phyloP scores from a whole-genome alignment of 2,888 invertebrate genomes.

The Drosophila anomalata region DNA sequence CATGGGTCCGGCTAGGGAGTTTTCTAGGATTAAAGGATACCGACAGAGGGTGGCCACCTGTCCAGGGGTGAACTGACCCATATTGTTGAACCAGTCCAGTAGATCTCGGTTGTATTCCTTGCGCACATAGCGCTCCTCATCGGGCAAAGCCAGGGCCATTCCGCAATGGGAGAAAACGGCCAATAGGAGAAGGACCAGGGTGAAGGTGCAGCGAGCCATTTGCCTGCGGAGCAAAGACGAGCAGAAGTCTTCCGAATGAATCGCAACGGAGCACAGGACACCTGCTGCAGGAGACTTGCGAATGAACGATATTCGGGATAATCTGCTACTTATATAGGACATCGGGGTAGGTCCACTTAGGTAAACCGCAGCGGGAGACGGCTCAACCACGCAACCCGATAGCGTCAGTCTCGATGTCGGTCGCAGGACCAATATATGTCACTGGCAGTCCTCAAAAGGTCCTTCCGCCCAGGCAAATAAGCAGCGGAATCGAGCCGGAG shows the following conservation, averaged over 20 bases:
- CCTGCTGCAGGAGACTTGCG: slow-evolving; percentile 32
- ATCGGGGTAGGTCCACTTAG: slow-evolving; percentile 38
- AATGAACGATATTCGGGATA: slow-evolving; percentile 40
- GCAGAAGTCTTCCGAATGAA: background rate
- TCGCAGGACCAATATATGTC: slow-evolving; percentile 72
- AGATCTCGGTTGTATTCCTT: slow-evolving; percentile 82
- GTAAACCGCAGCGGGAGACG: slow-evolving; percentile 68
- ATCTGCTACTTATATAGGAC: slow-evolving; percentile 62
- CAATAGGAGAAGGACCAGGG: slow-evolving; percentile 48
- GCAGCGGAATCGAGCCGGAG: slow-evolving; percentile 27
- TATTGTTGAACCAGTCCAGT: slow-evolving; percentile 77
- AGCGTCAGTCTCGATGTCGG: slow-evolving; percentile 69
- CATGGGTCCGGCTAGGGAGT: slow-evolving; percentile 65
- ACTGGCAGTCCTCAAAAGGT: slow-evolving; percentile 10
- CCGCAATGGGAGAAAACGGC: slow-evolving; percentile 22
- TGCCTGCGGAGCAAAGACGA: background rate
- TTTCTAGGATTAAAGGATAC: slow-evolving; percentile 69
- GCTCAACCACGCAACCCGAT: slow-evolving; percentile 38
- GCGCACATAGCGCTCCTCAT: slow-evolving; percentile 82
- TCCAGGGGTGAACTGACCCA: slow-evolving; percentile 70
- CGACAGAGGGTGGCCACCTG: slow-evolving; percentile 69
- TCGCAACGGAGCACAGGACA: slow-evolving; percentile 28
- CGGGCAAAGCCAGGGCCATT: slow-evolving; percentile 72
- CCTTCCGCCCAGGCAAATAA: slow-evolving; percentile 69
- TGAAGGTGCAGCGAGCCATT: slow-evolving; percentile 52